A percentile compares a stretch with the other conserved stretches of the same genome.
Conservation (phyloP, 2,113 vertebrate species). For the Onychostruthus taczanowskii region DNA sequence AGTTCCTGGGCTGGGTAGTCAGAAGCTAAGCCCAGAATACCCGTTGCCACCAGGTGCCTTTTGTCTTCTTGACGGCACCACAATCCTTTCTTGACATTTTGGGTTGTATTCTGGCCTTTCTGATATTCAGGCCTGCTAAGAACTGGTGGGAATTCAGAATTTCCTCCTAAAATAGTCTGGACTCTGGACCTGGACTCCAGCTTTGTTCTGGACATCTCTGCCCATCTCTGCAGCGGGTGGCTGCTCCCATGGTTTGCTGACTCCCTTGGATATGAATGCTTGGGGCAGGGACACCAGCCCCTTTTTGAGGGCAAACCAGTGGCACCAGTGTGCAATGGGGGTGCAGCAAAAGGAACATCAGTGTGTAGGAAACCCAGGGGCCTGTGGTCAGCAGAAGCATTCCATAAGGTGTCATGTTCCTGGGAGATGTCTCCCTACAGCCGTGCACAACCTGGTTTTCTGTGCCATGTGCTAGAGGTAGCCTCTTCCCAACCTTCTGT, state of each 20-base stretch:
- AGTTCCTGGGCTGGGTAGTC: neutral
- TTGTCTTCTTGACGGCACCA: accelerated
- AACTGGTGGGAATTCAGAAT: neutral
- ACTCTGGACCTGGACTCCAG: neutral
- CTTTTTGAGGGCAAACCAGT: no score
- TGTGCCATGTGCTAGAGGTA: neutral
- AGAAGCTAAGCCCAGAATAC: neutral
- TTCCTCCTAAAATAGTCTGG: neutral
- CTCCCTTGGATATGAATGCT: accelerated
- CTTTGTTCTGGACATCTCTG: neutral
- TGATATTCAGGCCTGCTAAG: neutral
- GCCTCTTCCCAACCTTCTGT: neutral
- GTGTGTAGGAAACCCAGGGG: accelerated
- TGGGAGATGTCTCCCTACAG: neutral
- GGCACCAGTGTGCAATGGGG: accelerated
- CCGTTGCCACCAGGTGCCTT: neutral
- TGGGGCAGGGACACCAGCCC: accelerated
- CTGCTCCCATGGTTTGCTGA: neutral
- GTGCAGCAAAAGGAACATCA: neutral
- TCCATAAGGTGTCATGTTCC: neutral
- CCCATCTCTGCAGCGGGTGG: accelerated
- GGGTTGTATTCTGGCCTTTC: neutral
- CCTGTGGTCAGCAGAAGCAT: neutral
- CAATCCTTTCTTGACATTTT: neutral
- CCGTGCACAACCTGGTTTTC: neutral